These are phyloP conservation scores for Caerostris darwini DNA, from an alignment of 1,140 invertebrate species.

Conservation along the genomic window DNA sequence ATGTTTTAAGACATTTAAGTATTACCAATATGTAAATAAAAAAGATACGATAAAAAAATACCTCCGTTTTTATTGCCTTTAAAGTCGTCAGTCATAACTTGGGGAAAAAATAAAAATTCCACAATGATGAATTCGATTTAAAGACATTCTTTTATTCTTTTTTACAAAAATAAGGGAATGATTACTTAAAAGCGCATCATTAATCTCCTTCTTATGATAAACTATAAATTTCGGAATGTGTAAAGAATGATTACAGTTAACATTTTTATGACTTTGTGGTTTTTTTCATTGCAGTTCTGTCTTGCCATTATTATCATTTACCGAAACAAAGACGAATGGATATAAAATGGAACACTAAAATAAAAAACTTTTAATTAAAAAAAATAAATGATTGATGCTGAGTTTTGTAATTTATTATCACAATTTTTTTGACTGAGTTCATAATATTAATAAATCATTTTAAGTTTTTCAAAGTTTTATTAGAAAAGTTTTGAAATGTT, in stretches of 20 bases:
- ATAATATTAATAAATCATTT: too few species aligned
- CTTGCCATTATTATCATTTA: too few species aligned
- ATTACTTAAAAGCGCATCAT: slow-evolving; percentile 14
- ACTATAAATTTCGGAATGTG: background rate
- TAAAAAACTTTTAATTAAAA: too few species aligned
- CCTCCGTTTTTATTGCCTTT: background rate
- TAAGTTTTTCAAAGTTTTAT: too few species aligned
- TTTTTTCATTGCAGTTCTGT: background rate
- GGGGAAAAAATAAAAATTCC: background rate
- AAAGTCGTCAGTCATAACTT: background rate
- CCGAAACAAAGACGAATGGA: too few species aligned
- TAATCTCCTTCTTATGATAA: slow-evolving; percentile 10
- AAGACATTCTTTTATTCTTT: background rate
- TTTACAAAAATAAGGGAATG: background rate
- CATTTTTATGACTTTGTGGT: slow-evolving; percentile 1
- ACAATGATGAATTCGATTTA: slow-evolving; percentile 14
- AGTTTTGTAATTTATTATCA: too few species aligned
- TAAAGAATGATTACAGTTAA: background rate
- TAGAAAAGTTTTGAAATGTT: too few species aligned
- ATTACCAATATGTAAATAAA: slow-evolving; percentile 3
- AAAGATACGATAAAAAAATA: background rate
- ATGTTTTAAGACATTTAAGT: background rate
- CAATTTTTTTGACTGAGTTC: too few species aligned
- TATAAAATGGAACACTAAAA: too few species aligned
- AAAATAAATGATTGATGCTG: too few species aligned